Evolutionary conservation across 2,113 vertebrate species (phyloP), one percentile per base, ranked within the genome.

Genomic region (Eurystomus gularis): DNA sequence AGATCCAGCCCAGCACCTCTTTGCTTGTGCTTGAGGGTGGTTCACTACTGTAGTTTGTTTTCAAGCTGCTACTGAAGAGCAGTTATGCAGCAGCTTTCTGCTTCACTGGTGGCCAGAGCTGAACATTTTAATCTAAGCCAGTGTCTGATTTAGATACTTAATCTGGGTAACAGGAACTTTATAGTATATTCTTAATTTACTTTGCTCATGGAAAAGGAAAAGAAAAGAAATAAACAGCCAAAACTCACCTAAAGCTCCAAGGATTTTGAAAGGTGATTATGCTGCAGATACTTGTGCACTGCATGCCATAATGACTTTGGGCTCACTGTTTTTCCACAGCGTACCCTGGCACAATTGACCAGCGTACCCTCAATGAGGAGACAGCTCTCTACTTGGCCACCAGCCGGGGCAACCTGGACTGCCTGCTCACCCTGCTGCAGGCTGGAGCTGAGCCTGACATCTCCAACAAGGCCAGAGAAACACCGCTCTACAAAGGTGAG

Each of bases 401-500:
- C 6, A 96, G 95, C 90, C 96, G 95, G 48, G 98, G 97, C 11
- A 95, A 98, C 42, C 60, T 98, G 76, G 92, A 95, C 46, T 99
- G 99, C 52, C 96, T 98, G 57, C 77, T 85, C 4, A 94, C 96
- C 6, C 97, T 99, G 78, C 97, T 99, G 90, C 98, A 99, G 89
- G 96, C 96, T 0, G 98, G 99, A 48, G 99, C 99, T 0, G 99
- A 99, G 90, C 98, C 98, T 0, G 98, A 99, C 85, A 98, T 99
- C 66, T 93, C 98, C 54, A 99, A 98, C 94, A 97, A 98, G 40
- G 96, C 98, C 39, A 98, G 98, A 79, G 99, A 99, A 95, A 99
- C 99, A 0, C 98, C 99, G 0, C 98, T 99, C 17, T 99, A 99
- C 91, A 99, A 98, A 99, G 99, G 99, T 99, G 91, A 92, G 87